Percentiles rank a stretch among this genome's conserved stretches.
Conservation (phyloP, 2,888 invertebrate genomes). For the Galeruca laticollis region DNA sequence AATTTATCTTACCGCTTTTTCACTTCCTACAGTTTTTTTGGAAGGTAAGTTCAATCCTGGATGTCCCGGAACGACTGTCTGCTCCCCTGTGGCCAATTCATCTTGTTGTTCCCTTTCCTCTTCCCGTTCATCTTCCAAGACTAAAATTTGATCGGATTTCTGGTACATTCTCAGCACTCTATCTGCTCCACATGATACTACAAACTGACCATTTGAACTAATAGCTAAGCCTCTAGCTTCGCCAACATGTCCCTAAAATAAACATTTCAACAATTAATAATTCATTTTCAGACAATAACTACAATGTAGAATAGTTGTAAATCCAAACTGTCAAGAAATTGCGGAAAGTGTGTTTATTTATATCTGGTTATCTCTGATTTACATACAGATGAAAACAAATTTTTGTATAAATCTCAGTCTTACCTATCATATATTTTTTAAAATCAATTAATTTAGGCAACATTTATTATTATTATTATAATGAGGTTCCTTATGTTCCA, state of each 20-base stretch:
- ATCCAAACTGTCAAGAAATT: too few species aligned
- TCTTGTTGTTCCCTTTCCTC: constrained; percentile 84
- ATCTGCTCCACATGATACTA: constrained; percentile 88
- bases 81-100: constrained; percentile 79
- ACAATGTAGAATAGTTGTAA: too few species aligned
- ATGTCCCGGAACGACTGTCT: constrained; percentile 76
- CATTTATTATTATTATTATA: too few species aligned
- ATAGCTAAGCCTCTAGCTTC: constrained; percentile 82
- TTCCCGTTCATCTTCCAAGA: constrained; percentile 93
- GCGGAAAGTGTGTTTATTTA: too few species aligned
- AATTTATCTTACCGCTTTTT: constrained; percentile 78
- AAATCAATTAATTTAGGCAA: too few species aligned
- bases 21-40: constrained; percentile 88
- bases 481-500: too few species aligned
- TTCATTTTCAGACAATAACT: too few species aligned
- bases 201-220: constrained; percentile 84
- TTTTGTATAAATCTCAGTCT: too few species aligned
- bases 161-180: constrained; percentile 87
- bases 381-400: too few species aligned
- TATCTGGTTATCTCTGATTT: too few species aligned
- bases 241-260: constrained; percentile 81
- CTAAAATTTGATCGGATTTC: constrained; percentile 88
- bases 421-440: too few species aligned
- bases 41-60: constrained; percentile 83
- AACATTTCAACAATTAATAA: not conserved